These are phyloP conservation scores for Spinus pinus DNA, from an alignment of 2,797 vertebrate genomes.

Conservation along the genomic window DNA sequence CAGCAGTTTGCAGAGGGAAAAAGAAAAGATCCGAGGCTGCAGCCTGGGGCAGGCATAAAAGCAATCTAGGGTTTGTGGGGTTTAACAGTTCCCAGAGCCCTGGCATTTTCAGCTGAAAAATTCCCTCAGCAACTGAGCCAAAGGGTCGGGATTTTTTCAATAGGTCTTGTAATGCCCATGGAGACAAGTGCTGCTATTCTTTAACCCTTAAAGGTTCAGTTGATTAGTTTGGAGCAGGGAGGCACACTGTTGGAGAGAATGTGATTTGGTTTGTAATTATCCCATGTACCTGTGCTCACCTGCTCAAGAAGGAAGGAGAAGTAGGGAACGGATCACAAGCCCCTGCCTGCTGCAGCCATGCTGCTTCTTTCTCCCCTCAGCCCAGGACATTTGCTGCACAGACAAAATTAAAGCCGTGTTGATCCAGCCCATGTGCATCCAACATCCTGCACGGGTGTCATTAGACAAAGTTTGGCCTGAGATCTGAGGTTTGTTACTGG, in stretches of 20 bases:
- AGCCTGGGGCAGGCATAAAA: slow-evolving; percentile 17
- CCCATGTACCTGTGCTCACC: not conserved
- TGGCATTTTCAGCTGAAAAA: slow-evolving; percentile 60
- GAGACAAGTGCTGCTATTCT: slow-evolving; percentile 59
- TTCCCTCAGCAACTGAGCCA: slow-evolving; percentile 38
- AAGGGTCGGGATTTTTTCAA: slow-evolving; percentile 44
- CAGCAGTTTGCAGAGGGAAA: slow-evolving; percentile 7
- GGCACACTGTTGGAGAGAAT: slow-evolving; percentile 21
- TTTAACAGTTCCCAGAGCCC: slow-evolving; percentile 45
- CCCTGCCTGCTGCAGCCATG: slow-evolving; percentile 8
- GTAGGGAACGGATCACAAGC: not conserved
- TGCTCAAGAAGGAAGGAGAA: not conserved
- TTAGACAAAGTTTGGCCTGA: not conserved
- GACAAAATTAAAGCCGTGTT: not conserved
- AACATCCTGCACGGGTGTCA: not conserved
- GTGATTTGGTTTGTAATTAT: not conserved
- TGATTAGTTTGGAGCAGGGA: slow-evolving; percentile 49
- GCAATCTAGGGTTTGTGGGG: slow-evolving; percentile 16
- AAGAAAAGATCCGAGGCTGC: slow-evolving; percentile 17
- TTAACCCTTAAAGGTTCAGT: slow-evolving; percentile 69
- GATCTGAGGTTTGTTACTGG: not conserved
- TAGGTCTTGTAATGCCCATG: slow-evolving; percentile 45
- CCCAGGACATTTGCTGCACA: not conserved
- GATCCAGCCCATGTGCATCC: not conserved
- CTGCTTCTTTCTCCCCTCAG: not conserved